Conservation (phyloP, 2,888 invertebrate species). For the Drosophila buzzatii region DNA sequence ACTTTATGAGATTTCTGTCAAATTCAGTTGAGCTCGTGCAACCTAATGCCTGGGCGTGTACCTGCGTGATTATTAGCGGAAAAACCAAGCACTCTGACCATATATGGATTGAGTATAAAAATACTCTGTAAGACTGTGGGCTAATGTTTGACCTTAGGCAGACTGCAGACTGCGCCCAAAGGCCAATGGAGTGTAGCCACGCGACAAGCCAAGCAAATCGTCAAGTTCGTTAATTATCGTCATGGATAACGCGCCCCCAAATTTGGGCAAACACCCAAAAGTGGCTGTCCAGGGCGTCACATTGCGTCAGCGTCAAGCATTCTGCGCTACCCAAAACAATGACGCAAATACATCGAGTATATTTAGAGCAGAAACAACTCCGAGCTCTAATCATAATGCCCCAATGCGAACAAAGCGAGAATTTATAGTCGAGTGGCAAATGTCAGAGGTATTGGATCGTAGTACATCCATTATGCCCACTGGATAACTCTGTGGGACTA, state of each 20-base stretch:
- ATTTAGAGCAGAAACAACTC: constrained; percentile 14
- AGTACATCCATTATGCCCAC: neutral
- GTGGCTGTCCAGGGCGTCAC: constrained; percentile 65
- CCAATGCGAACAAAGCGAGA: neutral
- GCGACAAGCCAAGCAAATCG: constrained; percentile 64
- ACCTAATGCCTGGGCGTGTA: neutral
- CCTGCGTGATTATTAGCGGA: neutral
- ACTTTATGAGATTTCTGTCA: neutral
- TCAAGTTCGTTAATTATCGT: constrained; percentile 68
- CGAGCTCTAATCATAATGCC: constrained; percentile 1
- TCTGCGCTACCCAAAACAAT: constrained; percentile 16
- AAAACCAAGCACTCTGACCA: neutral
- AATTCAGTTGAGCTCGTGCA: neutral
- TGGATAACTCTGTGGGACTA: constrained; percentile 11
- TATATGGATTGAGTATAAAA: constrained; percentile 17
- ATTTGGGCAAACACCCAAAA: constrained; percentile 50
- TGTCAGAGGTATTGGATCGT: constrained; percentile 11
- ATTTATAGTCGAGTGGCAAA: neutral
- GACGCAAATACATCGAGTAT: constrained; percentile 30
- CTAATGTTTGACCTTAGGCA: neutral
- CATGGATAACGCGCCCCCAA: constrained; percentile 66
- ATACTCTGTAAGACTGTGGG: neutral
- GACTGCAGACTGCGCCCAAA: constrained; percentile 11
- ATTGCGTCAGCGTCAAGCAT: constrained; percentile 47
- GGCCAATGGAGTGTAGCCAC: constrained; percentile 69